Evolutionary conservation across 30 jellyfish, hydroid and myxozoan genomes (phyloP).

Genomic region (Hydractinia symbiolongicarpus): DNA sequence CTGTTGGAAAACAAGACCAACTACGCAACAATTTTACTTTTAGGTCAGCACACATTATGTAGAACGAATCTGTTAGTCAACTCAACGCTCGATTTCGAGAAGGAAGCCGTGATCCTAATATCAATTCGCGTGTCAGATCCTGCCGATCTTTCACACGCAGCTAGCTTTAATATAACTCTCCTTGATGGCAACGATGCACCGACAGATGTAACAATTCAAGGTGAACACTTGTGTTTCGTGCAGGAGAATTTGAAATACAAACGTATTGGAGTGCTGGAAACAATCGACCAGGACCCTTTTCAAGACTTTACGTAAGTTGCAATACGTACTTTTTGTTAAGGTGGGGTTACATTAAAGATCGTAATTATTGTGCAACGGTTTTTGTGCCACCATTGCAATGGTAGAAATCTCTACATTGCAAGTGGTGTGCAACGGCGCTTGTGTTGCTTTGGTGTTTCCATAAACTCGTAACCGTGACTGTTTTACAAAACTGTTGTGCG

Average conservation of each 20-base stretch:
- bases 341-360: no score
- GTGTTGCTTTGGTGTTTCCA: no score
- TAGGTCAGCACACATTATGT: constrained; percentile 20
- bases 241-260: constrained; percentile 44
- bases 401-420: no score
- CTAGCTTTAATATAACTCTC: constrained; percentile 28
- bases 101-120: constrained; percentile 8
- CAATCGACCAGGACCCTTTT: constrained; percentile 55
- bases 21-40: background rate
- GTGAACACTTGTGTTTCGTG: constrained; percentile 49
- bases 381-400: no score
- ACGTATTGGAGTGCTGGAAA: constrained; percentile 48
- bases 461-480: no score
- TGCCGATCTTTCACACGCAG: constrained; percentile 52
- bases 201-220: constrained; percentile 52
- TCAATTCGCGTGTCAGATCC: constrained; percentile 58
- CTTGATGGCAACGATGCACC: constrained; percentile 68
- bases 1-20: no score
- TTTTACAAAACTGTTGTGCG: no score
- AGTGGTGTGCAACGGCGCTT: no score
- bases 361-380: no score
- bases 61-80: constrained; percentile 3
- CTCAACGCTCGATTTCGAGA: constrained; percentile 49
- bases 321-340: background rate
- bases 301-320: constrained; percentile 40